Evolutionary conservation across 2,888 invertebrate genomes (phyloP).

Genomic region (Pristionchus mayeri): DNA sequence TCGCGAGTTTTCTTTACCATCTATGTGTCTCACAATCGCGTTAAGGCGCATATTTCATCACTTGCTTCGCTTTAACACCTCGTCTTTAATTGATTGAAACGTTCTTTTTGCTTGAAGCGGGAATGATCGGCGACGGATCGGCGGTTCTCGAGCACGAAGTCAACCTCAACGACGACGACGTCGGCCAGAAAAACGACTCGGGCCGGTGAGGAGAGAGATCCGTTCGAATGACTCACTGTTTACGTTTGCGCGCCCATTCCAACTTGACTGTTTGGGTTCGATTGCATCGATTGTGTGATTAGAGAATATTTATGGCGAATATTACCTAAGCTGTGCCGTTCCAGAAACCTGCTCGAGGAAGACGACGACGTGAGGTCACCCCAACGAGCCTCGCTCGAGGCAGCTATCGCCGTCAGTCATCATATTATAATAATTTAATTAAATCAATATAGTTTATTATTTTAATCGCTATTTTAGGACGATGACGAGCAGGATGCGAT

Average conservation of each 20-base stretch:
- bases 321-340: too few relatives aligned
- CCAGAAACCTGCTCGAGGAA: conserved; percentile 5
- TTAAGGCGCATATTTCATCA: too few relatives aligned
- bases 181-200: background rate
- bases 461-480: too few relatives aligned
- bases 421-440: background rate
- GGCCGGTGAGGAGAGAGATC: background rate
- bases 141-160: conserved; percentile 11
- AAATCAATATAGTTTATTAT: too few relatives aligned
- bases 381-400: conserved; percentile 12
- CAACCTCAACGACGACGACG: conserved; percentile 36
- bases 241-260: background rate
- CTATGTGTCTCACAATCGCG: too few relatives aligned
- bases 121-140: conserved; percentile 32
- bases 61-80: background rate
- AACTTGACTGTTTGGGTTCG: background rate
- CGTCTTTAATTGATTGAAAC: too few relatives aligned
- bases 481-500: conserved; percentile 28
- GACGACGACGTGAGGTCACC: conserved; percentile 27
- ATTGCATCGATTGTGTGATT: background rate
- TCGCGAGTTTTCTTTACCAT: background rate
- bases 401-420: background rate
- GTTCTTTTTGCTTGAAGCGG: background rate
- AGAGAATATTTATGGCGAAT: background rate
- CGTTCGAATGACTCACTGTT: conserved; percentile 4